These are phyloP conservation scores for Plagiodera versicolora DNA, from an alignment of 2,888 invertebrate species.

Conservation along the genomic window DNA sequence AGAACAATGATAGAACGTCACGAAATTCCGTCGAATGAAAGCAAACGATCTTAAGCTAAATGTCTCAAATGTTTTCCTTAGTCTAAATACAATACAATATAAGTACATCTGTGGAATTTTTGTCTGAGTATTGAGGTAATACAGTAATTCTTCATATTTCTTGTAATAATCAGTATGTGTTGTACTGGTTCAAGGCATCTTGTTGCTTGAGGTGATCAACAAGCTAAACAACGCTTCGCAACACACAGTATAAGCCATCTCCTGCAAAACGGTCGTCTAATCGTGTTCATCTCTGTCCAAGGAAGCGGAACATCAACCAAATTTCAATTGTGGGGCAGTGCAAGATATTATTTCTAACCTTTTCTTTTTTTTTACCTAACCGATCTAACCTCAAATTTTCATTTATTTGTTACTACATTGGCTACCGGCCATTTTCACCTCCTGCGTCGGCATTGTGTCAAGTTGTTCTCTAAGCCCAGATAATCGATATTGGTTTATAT, in stretches of 20 bases:
- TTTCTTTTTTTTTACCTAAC: slow-evolving; percentile 27
- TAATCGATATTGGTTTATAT: slow-evolving; percentile 28
- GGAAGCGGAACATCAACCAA: slow-evolving; percentile 43
- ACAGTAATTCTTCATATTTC: slow-evolving; percentile 47
- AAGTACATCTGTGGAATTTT: slow-evolving; percentile 57
- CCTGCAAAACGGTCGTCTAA: slow-evolving; percentile 27
- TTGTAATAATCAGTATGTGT: slow-evolving; percentile 53
- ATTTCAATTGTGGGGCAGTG: slow-evolving; percentile 44
- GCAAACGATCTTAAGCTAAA: slow-evolving; percentile 48
- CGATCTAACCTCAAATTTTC: slow-evolving; percentile 34
- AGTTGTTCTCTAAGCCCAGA: slow-evolving; percentile 31
- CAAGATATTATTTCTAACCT: slow-evolving; percentile 41
- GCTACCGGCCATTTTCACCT: neutral
- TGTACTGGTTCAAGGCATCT: slow-evolving; percentile 58
- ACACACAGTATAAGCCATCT: slow-evolving; percentile 14
- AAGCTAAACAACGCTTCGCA: slow-evolving; percentile 30
- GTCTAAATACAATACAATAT: slow-evolving; percentile 56
- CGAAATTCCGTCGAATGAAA: slow-evolving; percentile 40
- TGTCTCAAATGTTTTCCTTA: slow-evolving; percentile 49
- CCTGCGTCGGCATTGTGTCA: neutral
- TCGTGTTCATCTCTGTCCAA: slow-evolving; percentile 30
- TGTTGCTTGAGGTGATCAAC: slow-evolving; percentile 47
- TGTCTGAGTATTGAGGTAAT: slow-evolving; percentile 56
- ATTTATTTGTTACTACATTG: slow-evolving; percentile 1
- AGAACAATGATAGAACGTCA: slow-evolving; percentile 12